Evolutionary conservation across 2,888 invertebrate genomes (phyloP).

Genomic region (Sclerodermus sp.): DNA sequence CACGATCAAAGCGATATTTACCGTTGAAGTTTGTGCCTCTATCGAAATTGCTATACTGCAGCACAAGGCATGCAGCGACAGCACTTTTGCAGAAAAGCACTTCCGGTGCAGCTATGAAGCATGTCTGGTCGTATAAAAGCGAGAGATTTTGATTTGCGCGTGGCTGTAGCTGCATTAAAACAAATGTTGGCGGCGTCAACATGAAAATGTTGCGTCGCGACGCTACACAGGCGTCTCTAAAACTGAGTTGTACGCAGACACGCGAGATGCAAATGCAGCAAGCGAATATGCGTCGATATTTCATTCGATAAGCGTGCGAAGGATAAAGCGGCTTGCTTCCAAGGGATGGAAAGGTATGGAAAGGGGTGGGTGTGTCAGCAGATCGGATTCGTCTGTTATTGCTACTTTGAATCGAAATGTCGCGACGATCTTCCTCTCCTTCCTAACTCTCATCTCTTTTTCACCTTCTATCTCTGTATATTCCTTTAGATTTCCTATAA

Average conservation of each 20-base stretch:
- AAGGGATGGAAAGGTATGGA: neutral
- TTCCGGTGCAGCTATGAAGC: no score
- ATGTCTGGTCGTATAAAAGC: neutral
- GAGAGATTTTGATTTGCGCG: neutral
- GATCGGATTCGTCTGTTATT: slow-evolving; percentile 38
- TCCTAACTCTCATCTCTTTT: neutral
- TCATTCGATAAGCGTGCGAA: slow-evolving; percentile 26
- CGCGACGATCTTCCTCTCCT: slow-evolving; percentile 19
- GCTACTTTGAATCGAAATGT: slow-evolving; percentile 37
- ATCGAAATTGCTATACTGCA: no score
- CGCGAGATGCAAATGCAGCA: neutral
- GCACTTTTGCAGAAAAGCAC: no score
- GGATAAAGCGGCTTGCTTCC: slow-evolving; percentile 1
- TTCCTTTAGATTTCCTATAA: neutral
- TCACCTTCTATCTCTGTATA: neutral
- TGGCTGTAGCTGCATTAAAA: neutral
- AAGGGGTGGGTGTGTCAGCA: slow-evolving; percentile 14
- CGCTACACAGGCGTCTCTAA: no score
- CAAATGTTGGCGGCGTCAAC: neutral
- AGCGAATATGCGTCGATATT: slow-evolving; percentile 26
- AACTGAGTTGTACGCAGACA: neutral
- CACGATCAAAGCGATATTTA: no score
- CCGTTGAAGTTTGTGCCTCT: no score
- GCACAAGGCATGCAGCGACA: no score
- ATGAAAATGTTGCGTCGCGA: neutral